Evolutionary conservation across 2,888 invertebrate genomes (phyloP).

Genomic region (Muscina levida): DNA sequence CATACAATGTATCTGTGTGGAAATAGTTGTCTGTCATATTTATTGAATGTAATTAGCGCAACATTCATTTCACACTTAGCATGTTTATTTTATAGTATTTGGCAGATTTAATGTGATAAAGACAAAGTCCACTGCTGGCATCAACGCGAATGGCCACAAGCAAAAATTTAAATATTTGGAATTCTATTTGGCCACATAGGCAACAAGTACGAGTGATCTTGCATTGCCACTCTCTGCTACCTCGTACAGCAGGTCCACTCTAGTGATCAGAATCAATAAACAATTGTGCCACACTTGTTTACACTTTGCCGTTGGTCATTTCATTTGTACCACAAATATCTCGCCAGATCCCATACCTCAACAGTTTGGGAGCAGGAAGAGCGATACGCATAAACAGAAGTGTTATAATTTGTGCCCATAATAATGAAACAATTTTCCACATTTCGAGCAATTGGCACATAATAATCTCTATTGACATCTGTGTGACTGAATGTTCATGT

Average conservation of each 20-base stretch:
- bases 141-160: slow-evolving; percentile 34
- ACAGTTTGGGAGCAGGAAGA: neutral
- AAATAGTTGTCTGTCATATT: slow-evolving; percentile 13
- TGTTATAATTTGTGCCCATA: slow-evolving; percentile 48
- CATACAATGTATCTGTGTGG: neutral
- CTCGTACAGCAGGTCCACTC: too few relatives aligned
- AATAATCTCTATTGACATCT: slow-evolving; percentile 52
- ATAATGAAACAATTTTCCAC: slow-evolving; percentile 34
- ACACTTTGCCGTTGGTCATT: slow-evolving; percentile 32
- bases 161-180: slow-evolving; percentile 51
- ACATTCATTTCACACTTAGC: slow-evolving; percentile 18
- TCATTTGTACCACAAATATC: slow-evolving; percentile 13
- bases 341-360: neutral
- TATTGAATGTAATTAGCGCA: slow-evolving; percentile 22
- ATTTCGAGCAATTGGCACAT: slow-evolving; percentile 35
- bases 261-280: slow-evolving; percentile 41
- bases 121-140: slow-evolving; percentile 23
- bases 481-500: slow-evolving; percentile 32
- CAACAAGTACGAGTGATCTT: too few relatives aligned
- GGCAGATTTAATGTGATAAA: slow-evolving; percentile 23
- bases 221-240: too few relatives aligned
- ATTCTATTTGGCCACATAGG: slow-evolving; percentile 54
- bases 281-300: slow-evolving; percentile 45
- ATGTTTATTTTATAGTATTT: slow-evolving; percentile 28
- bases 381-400: slow-evolving; percentile 17